These are phyloP conservation scores for Acanthopagrus latus DNA, from an alignment of 2,797 vertebrate species.

Conservation along the genomic window DNA sequence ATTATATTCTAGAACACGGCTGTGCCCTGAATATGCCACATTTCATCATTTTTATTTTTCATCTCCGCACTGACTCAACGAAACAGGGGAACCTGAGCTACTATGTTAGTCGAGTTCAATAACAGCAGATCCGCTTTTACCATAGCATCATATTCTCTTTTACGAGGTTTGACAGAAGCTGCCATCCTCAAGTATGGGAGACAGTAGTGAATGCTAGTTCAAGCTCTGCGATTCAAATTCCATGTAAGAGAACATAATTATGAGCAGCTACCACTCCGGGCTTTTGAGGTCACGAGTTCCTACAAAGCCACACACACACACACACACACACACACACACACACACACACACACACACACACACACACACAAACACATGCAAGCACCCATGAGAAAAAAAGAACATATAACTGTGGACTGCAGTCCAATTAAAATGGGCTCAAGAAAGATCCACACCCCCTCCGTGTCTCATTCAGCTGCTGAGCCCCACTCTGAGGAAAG, in stretches of 20 bases:
- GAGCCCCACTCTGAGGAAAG: slow-evolving; percentile 59
- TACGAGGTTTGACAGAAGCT: slow-evolving; percentile 39
- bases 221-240: slow-evolving; percentile 41
- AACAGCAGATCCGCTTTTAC: slow-evolving; percentile 19
- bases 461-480: slow-evolving; percentile 50
- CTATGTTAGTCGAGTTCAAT: slow-evolving; percentile 17
- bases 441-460: slow-evolving; percentile 16
- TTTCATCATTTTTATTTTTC: slow-evolving; percentile 3
- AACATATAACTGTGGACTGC: slow-evolving; percentile 44
- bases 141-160: slow-evolving; percentile 25
- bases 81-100: slow-evolving; percentile 31
- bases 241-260: slow-evolving; percentile 39
- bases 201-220: slow-evolving; percentile 9
- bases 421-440: slow-evolving; percentile 66
- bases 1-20: background rate
- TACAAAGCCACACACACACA: background rate
- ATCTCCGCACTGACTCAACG: slow-evolving; percentile 26
- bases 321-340: background rate
- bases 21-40: slow-evolving; percentile 23
- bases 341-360: background rate
- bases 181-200: slow-evolving; percentile 31
- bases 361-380: background rate
- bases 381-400: slow-evolving; percentile 19
- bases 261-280: slow-evolving; percentile 23
- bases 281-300: slow-evolving; percentile 47